Conservation (phyloP, 2,888 invertebrate genomes). For the Melanargia galathea region DNA sequence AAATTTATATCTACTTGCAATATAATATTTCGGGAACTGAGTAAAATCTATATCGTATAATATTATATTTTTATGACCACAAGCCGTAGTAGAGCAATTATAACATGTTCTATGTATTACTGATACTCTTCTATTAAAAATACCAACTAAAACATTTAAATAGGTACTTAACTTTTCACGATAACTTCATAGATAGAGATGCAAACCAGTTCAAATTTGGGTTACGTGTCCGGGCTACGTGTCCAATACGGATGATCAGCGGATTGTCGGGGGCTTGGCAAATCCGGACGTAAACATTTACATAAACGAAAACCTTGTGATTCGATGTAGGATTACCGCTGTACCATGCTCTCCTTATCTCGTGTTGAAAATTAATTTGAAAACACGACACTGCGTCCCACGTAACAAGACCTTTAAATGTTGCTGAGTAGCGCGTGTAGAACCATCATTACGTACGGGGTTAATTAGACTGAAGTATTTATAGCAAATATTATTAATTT, state of each 20-base stretch:
- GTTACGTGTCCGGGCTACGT: not conserved
- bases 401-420: constrained; percentile 42
- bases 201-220: too few species aligned
- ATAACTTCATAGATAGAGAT: not conserved
- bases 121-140: too few species aligned
- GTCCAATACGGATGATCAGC: constrained; percentile 7
- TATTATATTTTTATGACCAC: too few species aligned
- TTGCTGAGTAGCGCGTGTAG: constrained; percentile 12
- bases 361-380: constrained; percentile 53
- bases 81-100: too few species aligned
- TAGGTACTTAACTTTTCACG: not conserved
- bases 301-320: constrained; percentile 18
- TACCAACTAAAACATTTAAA: too few species aligned
- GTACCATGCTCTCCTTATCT: constrained; percentile 53
- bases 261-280: constrained; percentile 5
- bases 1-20: too few species aligned
- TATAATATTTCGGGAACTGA: too few species aligned
- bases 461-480: not conserved
- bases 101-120: too few species aligned
- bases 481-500: too few species aligned
- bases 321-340: constrained; percentile 10
- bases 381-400: constrained; percentile 43
- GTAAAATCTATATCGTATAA: too few species aligned
- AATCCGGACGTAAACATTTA: constrained; percentile 17
- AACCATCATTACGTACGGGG: not conserved